phyloP scores from a whole-genome alignment of 2,797 vertebrate species.

The Aratinga solstitialis region DNA sequence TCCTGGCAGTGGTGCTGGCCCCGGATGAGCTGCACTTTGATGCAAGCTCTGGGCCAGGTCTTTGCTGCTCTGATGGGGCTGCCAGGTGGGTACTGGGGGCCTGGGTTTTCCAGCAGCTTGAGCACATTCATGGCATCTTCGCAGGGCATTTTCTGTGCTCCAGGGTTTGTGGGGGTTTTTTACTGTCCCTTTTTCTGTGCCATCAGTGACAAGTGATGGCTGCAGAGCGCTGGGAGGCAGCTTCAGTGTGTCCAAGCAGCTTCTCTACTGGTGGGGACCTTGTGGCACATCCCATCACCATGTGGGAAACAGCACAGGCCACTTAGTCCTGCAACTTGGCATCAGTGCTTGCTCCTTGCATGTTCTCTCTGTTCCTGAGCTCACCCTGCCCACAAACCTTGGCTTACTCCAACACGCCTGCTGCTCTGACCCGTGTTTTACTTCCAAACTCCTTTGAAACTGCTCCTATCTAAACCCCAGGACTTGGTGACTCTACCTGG shows the following conservation, averaged over 20 bases:
- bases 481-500: background rate
- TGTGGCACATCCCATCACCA: accelerated
- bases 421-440: constrained; percentile 37
- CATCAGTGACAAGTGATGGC: background rate
- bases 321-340: background rate
- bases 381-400: constrained; percentile 41
- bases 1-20: constrained; percentile 33
- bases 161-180: background rate
- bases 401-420: constrained; percentile 41
- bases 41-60: constrained; percentile 10
- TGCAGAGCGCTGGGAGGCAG: accelerated
- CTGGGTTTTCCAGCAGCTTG: constrained; percentile 24
- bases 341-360: background rate
- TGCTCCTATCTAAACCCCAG: constrained; percentile 12
- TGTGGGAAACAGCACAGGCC: accelerated
- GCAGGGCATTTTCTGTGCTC: background rate
- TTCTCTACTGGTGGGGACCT: background rate
- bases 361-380: background rate
- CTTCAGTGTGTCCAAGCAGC: background rate
- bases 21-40: constrained; percentile 38
- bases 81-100: constrained; percentile 12
- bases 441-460: constrained; percentile 42
- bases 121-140: background rate
- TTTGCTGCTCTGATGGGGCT: background rate
- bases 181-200: background rate